These are phyloP conservation scores for Megaustenia siamemsis DNA, from an alignment of 2,888 invertebrate species.

Conservation along the genomic window DNA sequence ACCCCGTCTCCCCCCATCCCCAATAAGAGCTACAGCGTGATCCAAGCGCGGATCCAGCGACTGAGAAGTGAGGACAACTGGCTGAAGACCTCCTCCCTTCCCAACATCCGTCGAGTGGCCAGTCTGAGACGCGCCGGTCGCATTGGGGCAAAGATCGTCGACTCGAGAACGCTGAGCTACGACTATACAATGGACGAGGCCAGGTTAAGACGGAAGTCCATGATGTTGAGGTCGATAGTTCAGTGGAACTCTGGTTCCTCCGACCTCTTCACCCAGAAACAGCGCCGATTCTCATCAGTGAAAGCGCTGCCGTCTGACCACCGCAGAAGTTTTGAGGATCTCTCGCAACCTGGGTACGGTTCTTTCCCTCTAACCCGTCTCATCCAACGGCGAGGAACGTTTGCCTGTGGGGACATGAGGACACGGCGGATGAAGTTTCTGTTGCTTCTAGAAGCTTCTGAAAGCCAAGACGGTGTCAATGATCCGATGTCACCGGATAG, in stretches of 20 bases:
- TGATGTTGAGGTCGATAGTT: slow-evolving; percentile 50
- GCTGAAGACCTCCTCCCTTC: slow-evolving; percentile 53
- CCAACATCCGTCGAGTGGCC: slow-evolving; percentile 44
- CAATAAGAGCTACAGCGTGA: slow-evolving; percentile 51
- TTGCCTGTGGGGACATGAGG: slow-evolving; percentile 53
- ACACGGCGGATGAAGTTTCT: slow-evolving; percentile 52
- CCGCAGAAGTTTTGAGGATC: slow-evolving; percentile 33
- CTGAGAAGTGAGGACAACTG: slow-evolving; percentile 53
- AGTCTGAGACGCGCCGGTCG: slow-evolving; percentile 36
- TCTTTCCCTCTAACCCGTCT: slow-evolving; percentile 48
- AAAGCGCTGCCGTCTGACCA: slow-evolving; percentile 37
- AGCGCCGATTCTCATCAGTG: slow-evolving; percentile 47
- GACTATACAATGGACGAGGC: slow-evolving; percentile 55
- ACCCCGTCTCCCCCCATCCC: slow-evolving; percentile 50
- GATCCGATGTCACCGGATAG: slow-evolving; percentile 8
- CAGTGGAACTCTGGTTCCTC: slow-evolving; percentile 51
- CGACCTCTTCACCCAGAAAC: slow-evolving; percentile 24
- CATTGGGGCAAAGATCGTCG: background rate
- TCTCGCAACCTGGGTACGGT: slow-evolving; percentile 26
- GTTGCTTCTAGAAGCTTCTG: slow-evolving; percentile 49
- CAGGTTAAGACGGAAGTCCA: slow-evolving; percentile 47
- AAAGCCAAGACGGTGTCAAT: slow-evolving; percentile 39
- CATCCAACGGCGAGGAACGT: slow-evolving; percentile 49
- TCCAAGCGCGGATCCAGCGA: slow-evolving; percentile 50
- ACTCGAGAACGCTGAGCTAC: slow-evolving; percentile 42